Evolutionary conservation across 2,888 invertebrate genomes (phyloP).

Genomic region (Erebia epiphron): DNA sequence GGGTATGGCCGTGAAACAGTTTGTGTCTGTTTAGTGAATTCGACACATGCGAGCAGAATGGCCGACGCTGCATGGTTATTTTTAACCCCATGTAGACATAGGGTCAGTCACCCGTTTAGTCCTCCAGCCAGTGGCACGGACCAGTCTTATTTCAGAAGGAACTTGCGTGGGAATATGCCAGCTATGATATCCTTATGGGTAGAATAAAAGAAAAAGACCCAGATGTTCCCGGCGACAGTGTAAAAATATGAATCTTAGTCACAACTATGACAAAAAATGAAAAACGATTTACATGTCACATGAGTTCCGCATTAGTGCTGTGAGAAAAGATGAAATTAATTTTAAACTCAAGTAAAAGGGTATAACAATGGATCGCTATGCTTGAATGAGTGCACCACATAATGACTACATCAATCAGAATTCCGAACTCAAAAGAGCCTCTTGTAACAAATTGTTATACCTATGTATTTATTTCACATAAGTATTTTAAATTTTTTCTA

Average conservation of each 20-base stretch:
- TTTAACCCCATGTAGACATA: slow-evolving; percentile 78
- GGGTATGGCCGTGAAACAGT: slow-evolving; percentile 80
- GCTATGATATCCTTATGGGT: slow-evolving; percentile 36
- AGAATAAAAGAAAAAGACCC: slow-evolving; percentile 26
- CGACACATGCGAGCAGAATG: slow-evolving; percentile 82
- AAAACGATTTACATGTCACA: background rate
- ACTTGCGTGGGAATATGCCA: slow-evolving; percentile 76
- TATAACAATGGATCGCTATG: slow-evolving; percentile 18
- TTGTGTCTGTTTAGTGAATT: slow-evolving; percentile 80
- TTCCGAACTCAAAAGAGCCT: background rate
- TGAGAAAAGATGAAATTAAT: background rate
- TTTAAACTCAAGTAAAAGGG: slow-evolving; percentile 5
- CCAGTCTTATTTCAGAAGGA: slow-evolving; percentile 79
- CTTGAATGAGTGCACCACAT: slow-evolving; percentile 11
- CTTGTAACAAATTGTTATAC: slow-evolving; percentile 8
- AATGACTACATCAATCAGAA: slow-evolving; percentile 16
- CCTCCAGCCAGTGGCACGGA: slow-evolving; percentile 72
- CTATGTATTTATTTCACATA: background rate
- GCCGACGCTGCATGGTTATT: slow-evolving; percentile 77
- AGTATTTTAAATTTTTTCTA: background rate
- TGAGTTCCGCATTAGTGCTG: background rate
- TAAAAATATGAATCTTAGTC: slow-evolving; percentile 19
- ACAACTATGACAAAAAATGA: slow-evolving; percentile 4
- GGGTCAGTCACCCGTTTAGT: slow-evolving; percentile 80
- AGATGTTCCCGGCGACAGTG: slow-evolving; percentile 20